A percentile compares a stretch with the other conserved stretches of the same genome.
These are phyloP conservation scores for Poeciliopsis retropinna DNA, from an alignment of 2,113 vertebrate species.

Conservation along the genomic window DNA sequence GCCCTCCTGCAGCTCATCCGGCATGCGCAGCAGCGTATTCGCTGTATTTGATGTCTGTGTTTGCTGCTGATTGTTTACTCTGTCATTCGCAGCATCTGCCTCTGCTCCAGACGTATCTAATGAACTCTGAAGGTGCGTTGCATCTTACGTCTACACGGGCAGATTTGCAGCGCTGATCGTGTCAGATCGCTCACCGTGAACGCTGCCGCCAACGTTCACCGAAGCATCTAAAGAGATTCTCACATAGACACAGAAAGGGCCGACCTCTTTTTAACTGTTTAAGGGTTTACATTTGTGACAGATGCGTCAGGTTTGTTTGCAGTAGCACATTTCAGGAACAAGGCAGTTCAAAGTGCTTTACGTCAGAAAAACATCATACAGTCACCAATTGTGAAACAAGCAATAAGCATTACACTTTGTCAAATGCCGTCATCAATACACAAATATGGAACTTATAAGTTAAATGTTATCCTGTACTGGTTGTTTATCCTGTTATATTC, in stretches of 20 bases:
- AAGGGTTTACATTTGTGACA: neutral
- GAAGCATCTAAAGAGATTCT: conserved; percentile 33
- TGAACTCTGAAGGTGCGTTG: conserved; percentile 57
- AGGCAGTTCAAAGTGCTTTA: too few relatives aligned
- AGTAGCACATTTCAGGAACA: too few relatives aligned
- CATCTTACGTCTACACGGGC: conserved; percentile 22
- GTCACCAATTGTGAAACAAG: too few relatives aligned
- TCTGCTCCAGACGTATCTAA: conserved; percentile 41
- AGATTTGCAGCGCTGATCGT: conserved; percentile 7
- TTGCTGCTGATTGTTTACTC: conserved; percentile 32
- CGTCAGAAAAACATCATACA: too few relatives aligned
- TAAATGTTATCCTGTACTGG: neutral
- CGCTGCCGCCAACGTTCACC: conserved; percentile 10
- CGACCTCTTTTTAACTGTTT: neutral
- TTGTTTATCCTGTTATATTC: neutral
- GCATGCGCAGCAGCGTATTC: conserved; percentile 11
- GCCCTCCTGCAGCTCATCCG: conserved; percentile 17
- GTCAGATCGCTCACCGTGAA: conserved; percentile 11
- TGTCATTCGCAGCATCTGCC: conserved; percentile 23
- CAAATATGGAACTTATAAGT: neutral
- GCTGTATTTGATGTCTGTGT: conserved; percentile 44
- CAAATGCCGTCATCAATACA: too few relatives aligned
- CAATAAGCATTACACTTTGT: too few relatives aligned
- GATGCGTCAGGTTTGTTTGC: too few relatives aligned
- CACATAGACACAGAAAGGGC: conserved; percentile 10